phyloP scores from a whole-genome alignment of 2,888 invertebrate species.

The Oscheius sp. region DNA sequence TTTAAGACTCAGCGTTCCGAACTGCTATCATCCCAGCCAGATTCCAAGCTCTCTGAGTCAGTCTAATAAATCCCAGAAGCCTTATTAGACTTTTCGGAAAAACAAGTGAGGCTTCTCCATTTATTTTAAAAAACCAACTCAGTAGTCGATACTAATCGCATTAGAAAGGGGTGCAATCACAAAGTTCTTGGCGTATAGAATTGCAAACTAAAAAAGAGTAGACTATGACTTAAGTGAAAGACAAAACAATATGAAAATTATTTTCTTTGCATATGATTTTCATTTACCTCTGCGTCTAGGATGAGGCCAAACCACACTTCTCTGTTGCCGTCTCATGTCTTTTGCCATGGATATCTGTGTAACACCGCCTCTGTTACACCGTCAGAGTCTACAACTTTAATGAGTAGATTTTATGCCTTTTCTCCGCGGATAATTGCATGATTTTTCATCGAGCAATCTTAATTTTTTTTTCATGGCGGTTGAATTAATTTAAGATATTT shows the following conservation, averaged over 20 bases:
- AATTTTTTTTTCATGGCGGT: background rate
- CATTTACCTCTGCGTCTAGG: conserved; percentile 22
- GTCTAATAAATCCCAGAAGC: too few species aligned
- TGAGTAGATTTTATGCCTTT: conserved; percentile 30
- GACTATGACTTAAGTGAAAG: too few species aligned
- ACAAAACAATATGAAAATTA: too few species aligned
- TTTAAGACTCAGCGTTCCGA: too few species aligned
- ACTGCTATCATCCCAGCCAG: too few species aligned
- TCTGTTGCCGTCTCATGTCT: conserved; percentile 31
- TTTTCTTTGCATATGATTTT: background rate
- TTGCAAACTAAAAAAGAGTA: too few species aligned
- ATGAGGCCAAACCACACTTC: background rate
- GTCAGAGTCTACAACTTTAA: conserved; percentile 31
- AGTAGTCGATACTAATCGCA: background rate
- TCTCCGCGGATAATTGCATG: conserved; percentile 21
- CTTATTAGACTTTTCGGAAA: too few species aligned
- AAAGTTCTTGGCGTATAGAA: background rate
- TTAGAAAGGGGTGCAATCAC: background rate
- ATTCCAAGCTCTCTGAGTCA: too few species aligned
- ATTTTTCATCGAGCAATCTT: background rate
- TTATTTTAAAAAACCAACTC: background rate
- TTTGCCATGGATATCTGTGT: conserved; percentile 31
- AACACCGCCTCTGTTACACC: conserved; percentile 30
- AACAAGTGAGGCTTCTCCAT: background rate
- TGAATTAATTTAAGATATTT: too few species aligned